Percentiles rank a stretch among this genome's conserved stretches.
phyloP scores from a whole-genome alignment of 2,888 invertebrate species.

The Sesia bembeciformis region DNA sequence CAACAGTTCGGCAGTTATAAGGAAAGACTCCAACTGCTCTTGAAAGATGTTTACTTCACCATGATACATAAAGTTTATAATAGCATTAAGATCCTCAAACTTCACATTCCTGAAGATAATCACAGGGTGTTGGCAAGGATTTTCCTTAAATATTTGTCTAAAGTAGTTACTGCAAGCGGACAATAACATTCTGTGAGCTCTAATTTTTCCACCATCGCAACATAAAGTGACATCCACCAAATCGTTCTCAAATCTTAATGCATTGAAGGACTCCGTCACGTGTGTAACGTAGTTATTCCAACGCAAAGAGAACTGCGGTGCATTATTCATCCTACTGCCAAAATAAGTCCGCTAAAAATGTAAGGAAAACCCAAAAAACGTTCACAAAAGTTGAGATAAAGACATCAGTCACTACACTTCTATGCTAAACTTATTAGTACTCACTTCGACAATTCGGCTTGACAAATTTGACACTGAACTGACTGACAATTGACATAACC shows the following conservation, averaged over 20 bases:
- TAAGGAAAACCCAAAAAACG: no score
- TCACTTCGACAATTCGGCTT: no score
- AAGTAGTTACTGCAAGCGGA: conserved; percentile 91
- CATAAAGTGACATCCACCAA: conserved; percentile 90
- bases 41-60: conserved; percentile 89
- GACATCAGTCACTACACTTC: no score
- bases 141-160: conserved; percentile 80
- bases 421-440: no score
- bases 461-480: no score
- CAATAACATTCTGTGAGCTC: conserved; percentile 88
- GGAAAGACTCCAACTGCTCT: conserved; percentile 84
- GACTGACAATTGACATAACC: no score
- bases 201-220: conserved; percentile 88
- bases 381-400: no score
- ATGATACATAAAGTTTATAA: conserved; percentile 88
- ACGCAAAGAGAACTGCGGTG: conserved; percentile 87
- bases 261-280: conserved; percentile 86
- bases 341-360: background rate
- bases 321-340: conserved; percentile 58
- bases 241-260: conserved; percentile 78
- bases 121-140: conserved; percentile 86
- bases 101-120: conserved; percentile 87
- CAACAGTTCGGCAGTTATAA: conserved; percentile 84
- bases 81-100: conserved; percentile 83
- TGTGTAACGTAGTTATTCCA: conserved; percentile 91